Conservation (phyloP, 2,113 vertebrate genomes). For the Halcyon malimbica region DNA sequence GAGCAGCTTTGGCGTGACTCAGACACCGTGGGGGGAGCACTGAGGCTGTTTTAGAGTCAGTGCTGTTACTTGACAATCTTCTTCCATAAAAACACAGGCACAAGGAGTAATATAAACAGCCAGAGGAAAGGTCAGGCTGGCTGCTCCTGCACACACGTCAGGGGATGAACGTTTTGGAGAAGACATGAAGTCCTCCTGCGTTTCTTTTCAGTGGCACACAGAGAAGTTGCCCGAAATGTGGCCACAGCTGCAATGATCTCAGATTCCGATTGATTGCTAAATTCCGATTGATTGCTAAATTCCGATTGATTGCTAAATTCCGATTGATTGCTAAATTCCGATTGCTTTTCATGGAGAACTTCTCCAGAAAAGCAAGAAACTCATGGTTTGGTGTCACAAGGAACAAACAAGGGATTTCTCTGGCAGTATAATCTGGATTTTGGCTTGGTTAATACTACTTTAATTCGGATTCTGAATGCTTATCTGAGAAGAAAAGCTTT, state of each 20-base stretch:
- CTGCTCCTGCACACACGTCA: background rate
- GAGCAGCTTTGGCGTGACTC: fast-evolving
- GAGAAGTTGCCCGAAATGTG: background rate
- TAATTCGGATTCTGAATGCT: background rate
- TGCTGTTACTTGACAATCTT: background rate
- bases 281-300: too few species aligned
- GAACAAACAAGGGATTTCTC: background rate
- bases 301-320: too few species aligned
- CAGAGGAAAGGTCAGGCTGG: background rate
- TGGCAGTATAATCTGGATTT: background rate
- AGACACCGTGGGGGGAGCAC: fast-evolving
- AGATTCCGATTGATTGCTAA: too few species aligned
- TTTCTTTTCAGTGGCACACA: fast-evolving
- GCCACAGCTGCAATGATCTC: fast-evolving
- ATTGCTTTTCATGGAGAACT: background rate
- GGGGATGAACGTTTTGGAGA: background rate
- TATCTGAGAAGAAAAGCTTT: background rate
- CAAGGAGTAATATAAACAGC: background rate
- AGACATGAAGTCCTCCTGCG: background rate
- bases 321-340: too few species aligned
- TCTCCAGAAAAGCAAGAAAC: background rate
- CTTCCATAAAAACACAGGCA: background rate
- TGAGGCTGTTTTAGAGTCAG: background rate
- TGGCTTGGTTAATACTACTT: background rate
- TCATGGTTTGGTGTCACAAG: fast-evolving